These are phyloP conservation scores for Unio delphinus DNA, from an alignment of 2,888 invertebrate species.

Conservation along the genomic window DNA sequence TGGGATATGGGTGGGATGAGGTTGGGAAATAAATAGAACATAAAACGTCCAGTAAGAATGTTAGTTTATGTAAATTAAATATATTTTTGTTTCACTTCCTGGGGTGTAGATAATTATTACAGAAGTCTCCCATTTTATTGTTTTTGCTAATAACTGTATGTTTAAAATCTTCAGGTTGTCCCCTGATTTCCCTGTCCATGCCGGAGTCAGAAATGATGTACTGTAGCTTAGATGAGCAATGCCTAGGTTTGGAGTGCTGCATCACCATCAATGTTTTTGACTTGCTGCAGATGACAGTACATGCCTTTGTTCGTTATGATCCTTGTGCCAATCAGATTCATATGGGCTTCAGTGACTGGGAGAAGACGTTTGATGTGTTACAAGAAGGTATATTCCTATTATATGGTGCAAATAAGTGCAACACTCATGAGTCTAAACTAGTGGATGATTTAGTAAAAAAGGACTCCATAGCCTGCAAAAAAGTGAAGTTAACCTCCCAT, in stretches of 20 bases:
- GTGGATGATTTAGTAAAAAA: too few species aligned
- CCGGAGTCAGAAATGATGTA: conserved; percentile 37
- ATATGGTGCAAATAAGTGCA: conserved; percentile 1
- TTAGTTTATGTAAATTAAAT: too few species aligned
- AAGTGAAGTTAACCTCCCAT: too few species aligned
- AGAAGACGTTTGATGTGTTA: conserved; percentile 17
- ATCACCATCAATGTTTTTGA: conserved; percentile 44
- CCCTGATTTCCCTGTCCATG: conserved; percentile 36
- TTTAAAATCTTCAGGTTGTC: conserved; percentile 40
- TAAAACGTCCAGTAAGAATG: too few species aligned
- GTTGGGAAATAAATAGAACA: too few species aligned
- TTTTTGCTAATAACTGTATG: too few species aligned
- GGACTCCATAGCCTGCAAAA: too few species aligned
- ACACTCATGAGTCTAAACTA: not conserved
- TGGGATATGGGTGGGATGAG: too few species aligned
- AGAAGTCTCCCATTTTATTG: too few species aligned
- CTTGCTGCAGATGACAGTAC: conserved; percentile 48
- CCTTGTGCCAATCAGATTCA: conserved; percentile 39
- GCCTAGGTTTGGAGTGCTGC: conserved; percentile 56
- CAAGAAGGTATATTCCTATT: conserved; percentile 11
- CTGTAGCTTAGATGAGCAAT: conserved; percentile 49
- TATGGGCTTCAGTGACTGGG: conserved; percentile 37
- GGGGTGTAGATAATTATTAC: too few species aligned
- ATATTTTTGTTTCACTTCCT: too few species aligned
- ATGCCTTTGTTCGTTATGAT: conserved; percentile 46